phyloP scores from a whole-genome alignment of 1,140 invertebrate species.

The Hydropsyche tenuis region DNA sequence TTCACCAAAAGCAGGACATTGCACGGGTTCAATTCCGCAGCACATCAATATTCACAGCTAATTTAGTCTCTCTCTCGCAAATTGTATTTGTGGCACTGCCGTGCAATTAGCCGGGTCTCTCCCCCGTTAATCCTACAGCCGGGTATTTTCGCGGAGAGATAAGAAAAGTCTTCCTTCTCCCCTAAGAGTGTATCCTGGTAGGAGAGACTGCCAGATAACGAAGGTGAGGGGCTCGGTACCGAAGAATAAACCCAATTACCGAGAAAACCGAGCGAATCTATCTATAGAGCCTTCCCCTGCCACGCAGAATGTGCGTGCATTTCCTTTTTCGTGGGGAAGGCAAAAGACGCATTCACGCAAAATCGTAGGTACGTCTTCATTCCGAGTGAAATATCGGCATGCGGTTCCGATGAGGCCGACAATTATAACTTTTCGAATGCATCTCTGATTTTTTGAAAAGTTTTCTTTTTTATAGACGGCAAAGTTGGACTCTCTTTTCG shows the following conservation, averaged over 20 bases:
- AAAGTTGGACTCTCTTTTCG: background rate
- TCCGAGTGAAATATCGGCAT: no score
- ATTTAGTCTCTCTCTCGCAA: constrained; percentile 47
- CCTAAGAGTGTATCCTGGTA: background rate
- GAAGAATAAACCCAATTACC: constrained; percentile 20
- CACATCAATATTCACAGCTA: constrained; percentile 48
- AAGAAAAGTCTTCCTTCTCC: constrained; percentile 34
- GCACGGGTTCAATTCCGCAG: constrained; percentile 31
- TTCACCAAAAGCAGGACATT: background rate
- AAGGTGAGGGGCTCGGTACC: constrained; percentile 14
- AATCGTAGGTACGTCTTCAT: no score
- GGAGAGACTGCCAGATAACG: constrained; percentile 14
- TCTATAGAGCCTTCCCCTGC: no score
- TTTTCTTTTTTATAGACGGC: no score
- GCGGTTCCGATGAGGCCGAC: no score
- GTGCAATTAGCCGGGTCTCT: constrained; percentile 34
- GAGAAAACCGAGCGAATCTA: constrained; percentile 13
- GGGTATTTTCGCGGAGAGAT: constrained; percentile 38
- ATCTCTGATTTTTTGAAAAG: no score
- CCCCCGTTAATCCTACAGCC: constrained; percentile 41
- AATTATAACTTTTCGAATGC: no score
- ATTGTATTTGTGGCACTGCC: constrained; percentile 48
- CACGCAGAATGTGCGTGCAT: background rate
- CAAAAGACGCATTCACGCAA: background rate
- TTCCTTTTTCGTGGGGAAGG: background rate